Evolutionary conservation across 2,113 vertebrate genomes (phyloP).

Genomic region (Sminthopsis crassicaudata): DNA sequence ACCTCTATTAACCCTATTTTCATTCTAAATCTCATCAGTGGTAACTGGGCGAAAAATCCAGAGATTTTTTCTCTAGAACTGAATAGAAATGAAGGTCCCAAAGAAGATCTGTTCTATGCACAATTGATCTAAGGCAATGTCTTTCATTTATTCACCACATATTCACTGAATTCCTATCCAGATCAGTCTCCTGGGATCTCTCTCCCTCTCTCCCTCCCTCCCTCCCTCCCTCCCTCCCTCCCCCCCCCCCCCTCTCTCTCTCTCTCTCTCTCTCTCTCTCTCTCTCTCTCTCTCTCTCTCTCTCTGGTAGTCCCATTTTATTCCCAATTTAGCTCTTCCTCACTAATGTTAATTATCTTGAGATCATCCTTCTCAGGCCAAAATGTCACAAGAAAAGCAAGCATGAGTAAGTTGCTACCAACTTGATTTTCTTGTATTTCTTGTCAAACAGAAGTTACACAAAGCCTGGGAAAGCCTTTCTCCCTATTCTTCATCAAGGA

Average conservation of each 20-base stretch:
- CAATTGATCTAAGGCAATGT: not conserved
- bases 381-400: constrained; percentile 45
- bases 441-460: constrained; percentile 43
- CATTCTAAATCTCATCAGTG: too few relatives aligned
- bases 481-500: not conserved
- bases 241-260: too few relatives aligned
- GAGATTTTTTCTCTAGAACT: not conserved
- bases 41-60: not conserved
- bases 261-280: too few relatives aligned
- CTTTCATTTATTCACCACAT: not conserved
- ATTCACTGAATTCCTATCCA: not conserved
- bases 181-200: not conserved
- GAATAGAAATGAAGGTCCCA: not conserved
- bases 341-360: not conserved
- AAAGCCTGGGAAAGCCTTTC: not conserved
- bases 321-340: not conserved
- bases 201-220: not conserved
- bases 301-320: not conserved
- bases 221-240: too few relatives aligned
- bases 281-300: too few relatives aligned
- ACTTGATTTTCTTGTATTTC: constrained; percentile 39
- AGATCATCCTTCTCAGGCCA: not conserved
- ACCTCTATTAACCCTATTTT: too few relatives aligned
- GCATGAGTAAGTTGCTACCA: not conserved
- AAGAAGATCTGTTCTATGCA: not conserved